Base-by-base conservation (phyloP, 37 sponge, comb jelly and placozoan species). In the Halichondria panicea region DNA sequence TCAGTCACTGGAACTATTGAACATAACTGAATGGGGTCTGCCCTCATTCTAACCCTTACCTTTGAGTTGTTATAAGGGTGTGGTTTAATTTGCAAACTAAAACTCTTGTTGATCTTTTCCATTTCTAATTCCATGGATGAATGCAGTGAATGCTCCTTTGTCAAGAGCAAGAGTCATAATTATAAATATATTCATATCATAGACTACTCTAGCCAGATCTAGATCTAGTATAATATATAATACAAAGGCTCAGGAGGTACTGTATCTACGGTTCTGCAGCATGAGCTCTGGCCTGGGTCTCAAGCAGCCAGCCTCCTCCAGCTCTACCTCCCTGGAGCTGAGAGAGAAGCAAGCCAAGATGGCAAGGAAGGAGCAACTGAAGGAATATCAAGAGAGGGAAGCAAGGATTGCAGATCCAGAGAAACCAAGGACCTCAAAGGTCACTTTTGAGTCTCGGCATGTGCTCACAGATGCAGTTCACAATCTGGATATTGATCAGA, bases 21-120 rank as follows among this genome's bases (percentile, higher is more conserved):
- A 87, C 60, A 68, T 93, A 32, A 59, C 43, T 33, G 84, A 84
- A 22, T 93, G 76, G 81, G 91, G 94, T 0, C 70, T 96, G 22
- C 84, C 87, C 36, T 67, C 89, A 5, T 19, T 91, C 3, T n/a
- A 7, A 24, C 6, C 60, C 52, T 48, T 18, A 15, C 52, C 52
- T 48, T 15, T 48, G 15, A 18, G 52, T 18, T 48, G 52, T 48
- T 48, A 48, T 48, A 18, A 48, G 11, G 52, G 15, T n/a, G n/a
- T n/a, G n/a, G n/a, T n/a, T n/a, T n/a, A n/a, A n/a, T n/a, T n/a
- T n/a, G n/a, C n/a, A n/a, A n/a, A n/a, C n/a, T n/a, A n/a, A n/a
- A n/a, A n/a, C n/a, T n/a, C n/a, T n/a, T n/a, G n/a, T n/a, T n/a
- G n/a, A n/a, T n/a, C n/a, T n/a, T n/a, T n/a, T n/a, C n/a, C n/a